These are phyloP conservation scores for Dryococelus australis DNA, from an alignment of 2,888 invertebrate species.

Conservation along the genomic window DNA sequence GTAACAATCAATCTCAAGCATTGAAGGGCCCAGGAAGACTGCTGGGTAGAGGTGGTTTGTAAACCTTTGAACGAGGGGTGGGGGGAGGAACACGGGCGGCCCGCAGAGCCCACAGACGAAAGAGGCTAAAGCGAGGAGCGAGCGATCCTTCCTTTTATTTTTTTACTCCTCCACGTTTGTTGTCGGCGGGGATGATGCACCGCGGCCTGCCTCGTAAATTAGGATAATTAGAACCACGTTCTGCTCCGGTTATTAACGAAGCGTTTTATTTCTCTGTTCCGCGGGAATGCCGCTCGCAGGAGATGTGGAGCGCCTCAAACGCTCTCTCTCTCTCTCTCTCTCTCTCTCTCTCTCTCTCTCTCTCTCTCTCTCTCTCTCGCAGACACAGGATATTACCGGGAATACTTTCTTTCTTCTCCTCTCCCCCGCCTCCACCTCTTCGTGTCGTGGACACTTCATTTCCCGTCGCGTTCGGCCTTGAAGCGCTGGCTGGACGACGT, in stretches of 20 bases:
- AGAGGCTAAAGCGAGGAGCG: neutral
- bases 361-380: neutral
- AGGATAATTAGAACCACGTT: conserved; percentile 16
- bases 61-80: too few relatives aligned
- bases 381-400: neutral
- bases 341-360: neutral
- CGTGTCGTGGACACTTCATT: too few relatives aligned
- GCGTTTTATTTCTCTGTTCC: conserved; percentile 3
- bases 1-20: neutral
- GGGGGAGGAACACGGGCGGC: neutral
- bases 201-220: conserved; percentile 16
- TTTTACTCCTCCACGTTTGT: too few relatives aligned
- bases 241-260: conserved; percentile 9
- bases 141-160: neutral
- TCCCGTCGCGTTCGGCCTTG: too few relatives aligned
- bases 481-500: too few relatives aligned
- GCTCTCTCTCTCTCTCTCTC: neutral
- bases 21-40: neutral
- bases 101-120: neutral
- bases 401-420: too few relatives aligned
- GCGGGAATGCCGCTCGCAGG: neutral
- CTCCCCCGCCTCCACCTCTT: too few relatives aligned
- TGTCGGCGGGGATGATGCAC: conserved; percentile 7
- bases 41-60: too few relatives aligned
- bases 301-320: too few relatives aligned